Conservation (phyloP, 2,113 vertebrate genomes). For the Limanda limanda region DNA sequence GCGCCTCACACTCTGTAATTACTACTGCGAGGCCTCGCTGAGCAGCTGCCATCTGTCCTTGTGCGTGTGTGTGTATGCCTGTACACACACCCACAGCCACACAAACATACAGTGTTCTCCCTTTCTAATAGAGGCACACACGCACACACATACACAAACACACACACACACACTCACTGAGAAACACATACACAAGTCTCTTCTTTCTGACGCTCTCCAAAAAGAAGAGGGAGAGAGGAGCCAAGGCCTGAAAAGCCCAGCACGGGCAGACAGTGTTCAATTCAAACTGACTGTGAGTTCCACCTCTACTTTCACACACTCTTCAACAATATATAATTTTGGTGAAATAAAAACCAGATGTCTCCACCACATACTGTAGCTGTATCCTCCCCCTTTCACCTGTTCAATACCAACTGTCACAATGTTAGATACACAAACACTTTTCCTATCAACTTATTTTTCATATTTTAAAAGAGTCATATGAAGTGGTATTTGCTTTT, state of each 20-base stretch:
- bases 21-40: constrained; percentile 77
- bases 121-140: constrained; percentile 45
- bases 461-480: not conserved
- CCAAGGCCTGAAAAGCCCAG: constrained; percentile 43
- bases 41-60: constrained; percentile 82
- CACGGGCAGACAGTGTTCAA: constrained; percentile 35
- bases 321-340: not conserved
- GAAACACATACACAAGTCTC: constrained; percentile 18
- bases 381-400: not conserved
- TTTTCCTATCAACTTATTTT: not conserved
- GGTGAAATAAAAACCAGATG: too few species aligned
- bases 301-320: constrained; percentile 16
- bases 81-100: constrained; percentile 51
- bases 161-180: not conserved
- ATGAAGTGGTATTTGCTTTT: not conserved
- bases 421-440: not conserved
- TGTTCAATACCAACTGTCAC: not conserved
- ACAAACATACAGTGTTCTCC: constrained; percentile 63
- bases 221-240: constrained; percentile 51
- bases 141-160: constrained; percentile 48
- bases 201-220: constrained; percentile 64
- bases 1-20: constrained; percentile 81
- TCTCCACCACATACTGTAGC: not conserved
- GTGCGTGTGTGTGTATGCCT: constrained; percentile 34
- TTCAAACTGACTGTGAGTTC: constrained; percentile 46